phyloP scores from a whole-genome alignment of 2,888 invertebrate species.

The Anticlea derivata region DNA sequence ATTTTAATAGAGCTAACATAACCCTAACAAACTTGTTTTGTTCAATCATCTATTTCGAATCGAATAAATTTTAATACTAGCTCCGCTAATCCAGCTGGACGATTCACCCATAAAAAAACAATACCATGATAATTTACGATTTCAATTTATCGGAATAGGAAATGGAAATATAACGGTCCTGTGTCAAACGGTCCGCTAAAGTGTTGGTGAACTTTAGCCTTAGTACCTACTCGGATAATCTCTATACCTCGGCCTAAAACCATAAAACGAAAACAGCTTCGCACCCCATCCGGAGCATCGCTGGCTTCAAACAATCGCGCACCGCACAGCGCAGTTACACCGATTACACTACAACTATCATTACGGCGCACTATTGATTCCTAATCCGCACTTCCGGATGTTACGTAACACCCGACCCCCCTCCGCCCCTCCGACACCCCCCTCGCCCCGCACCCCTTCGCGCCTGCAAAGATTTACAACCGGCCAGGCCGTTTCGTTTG shows the following conservation, averaged over 20 bases:
- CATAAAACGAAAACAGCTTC: not conserved
- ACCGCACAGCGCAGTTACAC: constrained; percentile 70
- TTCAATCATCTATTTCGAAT: constrained; percentile 28
- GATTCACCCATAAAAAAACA: constrained; percentile 11
- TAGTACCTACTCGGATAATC: not conserved
- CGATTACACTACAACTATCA: constrained; percentile 80
- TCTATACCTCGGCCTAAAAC: not conserved
- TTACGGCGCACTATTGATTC: constrained; percentile 83
- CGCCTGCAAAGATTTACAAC: constrained; percentile 72
- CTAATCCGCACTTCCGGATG: constrained; percentile 84
- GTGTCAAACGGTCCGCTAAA: not conserved
- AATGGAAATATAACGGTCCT: not conserved
- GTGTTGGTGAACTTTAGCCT: not conserved
- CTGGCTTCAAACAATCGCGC: constrained; percentile 49
- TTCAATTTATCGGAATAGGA: not conserved
- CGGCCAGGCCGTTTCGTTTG: constrained; percentile 68
- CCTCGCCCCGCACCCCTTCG: constrained; percentile 39
- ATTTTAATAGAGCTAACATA: constrained; percentile 1
- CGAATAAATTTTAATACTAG: constrained; percentile 30
- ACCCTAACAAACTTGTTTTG: constrained; percentile 27
- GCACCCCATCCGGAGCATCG: constrained; percentile 7
- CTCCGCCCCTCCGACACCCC: constrained; percentile 33
- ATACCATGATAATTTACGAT: constrained; percentile 7
- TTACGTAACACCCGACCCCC: constrained; percentile 68
- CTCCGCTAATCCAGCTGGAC: constrained; percentile 27